phyloP scores from a whole-genome alignment of 2,113 vertebrate genomes.

The Saimiri boliviensis region DNA sequence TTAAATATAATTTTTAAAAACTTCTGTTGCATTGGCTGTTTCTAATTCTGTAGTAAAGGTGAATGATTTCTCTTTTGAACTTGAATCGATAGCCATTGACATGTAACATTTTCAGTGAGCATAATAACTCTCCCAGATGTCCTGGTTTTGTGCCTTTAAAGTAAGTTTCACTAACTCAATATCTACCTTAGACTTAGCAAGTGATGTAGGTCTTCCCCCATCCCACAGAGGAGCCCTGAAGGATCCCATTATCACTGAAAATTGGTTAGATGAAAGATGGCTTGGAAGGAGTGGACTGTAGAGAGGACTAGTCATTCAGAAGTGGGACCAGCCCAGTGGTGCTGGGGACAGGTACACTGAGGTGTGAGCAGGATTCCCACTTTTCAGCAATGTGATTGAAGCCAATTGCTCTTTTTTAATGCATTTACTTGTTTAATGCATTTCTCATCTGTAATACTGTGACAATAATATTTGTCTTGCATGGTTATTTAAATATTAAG shows the following conservation, averaged over 20 bases:
- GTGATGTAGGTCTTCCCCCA: background rate
- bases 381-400: background rate
- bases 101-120: background rate
- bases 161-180: background rate
- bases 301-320: background rate
- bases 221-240: background rate
- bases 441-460: background rate
- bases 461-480: background rate
- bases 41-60: slow-evolving; percentile 65
- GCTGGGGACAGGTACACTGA: background rate
- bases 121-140: background rate
- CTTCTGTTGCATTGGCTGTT: slow-evolving; percentile 76
- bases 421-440: background rate
- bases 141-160: background rate
- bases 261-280: background rate
- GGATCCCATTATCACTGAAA: background rate
- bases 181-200: background rate
- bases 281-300: background rate
- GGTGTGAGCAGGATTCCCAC: background rate
- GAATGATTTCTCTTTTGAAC: slow-evolving; percentile 8
- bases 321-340: background rate
- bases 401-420: background rate
- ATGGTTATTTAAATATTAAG: slow-evolving; percentile 13
- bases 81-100: slow-evolving; percentile 10
- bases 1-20: slow-evolving; percentile 95